Percentiles rank a stretch among this genome's conserved stretches.
phyloP scores from a whole-genome alignment of 2,113 vertebrate genomes.

The Gymnocephalus cernua region DNA sequence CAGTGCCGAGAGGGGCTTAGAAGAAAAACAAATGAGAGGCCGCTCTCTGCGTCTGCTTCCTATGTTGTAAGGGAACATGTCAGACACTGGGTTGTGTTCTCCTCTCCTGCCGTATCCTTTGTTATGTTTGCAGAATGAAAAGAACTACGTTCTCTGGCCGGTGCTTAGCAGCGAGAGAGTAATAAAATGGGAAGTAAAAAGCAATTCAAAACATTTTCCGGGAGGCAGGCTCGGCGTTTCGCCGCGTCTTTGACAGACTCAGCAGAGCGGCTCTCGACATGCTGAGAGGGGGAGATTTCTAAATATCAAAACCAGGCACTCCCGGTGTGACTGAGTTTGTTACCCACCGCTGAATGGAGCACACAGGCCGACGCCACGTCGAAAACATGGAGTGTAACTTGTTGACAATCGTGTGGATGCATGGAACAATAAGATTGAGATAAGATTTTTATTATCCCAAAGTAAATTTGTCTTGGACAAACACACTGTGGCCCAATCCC shows the following conservation, averaged over 20 bases:
- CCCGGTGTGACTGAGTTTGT: neutral
- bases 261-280: slow-evolving; percentile 40
- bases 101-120: slow-evolving; percentile 49
- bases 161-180: slow-evolving; percentile 41
- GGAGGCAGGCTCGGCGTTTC: slow-evolving; percentile 48
- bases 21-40: slow-evolving; percentile 16
- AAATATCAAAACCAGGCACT: slow-evolving; percentile 16
- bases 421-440: neutral
- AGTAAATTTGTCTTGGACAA: no score
- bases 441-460: no score
- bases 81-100: slow-evolving; percentile 40
- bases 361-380: neutral
- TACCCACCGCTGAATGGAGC: neutral
- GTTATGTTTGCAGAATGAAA: slow-evolving; percentile 59
- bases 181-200: slow-evolving; percentile 62
- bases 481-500: no score
- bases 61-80: slow-evolving; percentile 23
- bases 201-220: slow-evolving; percentile 56
- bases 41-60: slow-evolving; percentile 18
- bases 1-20: neutral
- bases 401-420: neutral
- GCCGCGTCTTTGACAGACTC: slow-evolving; percentile 44
- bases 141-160: slow-evolving; percentile 37
- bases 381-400: neutral
- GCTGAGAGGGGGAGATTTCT: slow-evolving; percentile 26